Percentiles rank a stretch among this genome's conserved stretches.
Conservation (phyloP, 2,888 invertebrate species). For the Ecdyonurus torrentis region DNA sequence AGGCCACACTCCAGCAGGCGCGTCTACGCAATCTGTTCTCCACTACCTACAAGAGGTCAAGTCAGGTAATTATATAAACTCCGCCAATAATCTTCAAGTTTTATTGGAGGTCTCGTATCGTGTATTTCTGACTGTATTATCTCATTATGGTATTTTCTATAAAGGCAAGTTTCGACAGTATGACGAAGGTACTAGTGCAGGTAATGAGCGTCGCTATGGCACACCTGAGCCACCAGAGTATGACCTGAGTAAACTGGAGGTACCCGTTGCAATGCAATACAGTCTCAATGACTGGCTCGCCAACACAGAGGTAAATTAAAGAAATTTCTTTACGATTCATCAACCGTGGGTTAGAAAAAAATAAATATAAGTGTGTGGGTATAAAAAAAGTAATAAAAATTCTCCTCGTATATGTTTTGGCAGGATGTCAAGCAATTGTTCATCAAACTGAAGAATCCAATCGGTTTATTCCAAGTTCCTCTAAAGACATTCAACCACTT, state of each 20-base stretch:
- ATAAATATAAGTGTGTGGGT: too few relatives aligned
- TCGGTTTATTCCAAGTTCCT: constrained; percentile 39
- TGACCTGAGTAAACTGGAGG: constrained; percentile 37
- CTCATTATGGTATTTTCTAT: constrained; percentile 11
- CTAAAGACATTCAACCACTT: constrained; percentile 50
- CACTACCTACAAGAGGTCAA: constrained; percentile 34
- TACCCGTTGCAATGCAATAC: constrained; percentile 49
- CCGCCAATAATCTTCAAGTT: too few relatives aligned
- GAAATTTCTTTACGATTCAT: too few relatives aligned
- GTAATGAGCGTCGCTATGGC: constrained; percentile 42
- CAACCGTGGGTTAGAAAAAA: not conserved
- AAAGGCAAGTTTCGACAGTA: constrained; percentile 43
- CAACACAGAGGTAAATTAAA: constrained; percentile 34
- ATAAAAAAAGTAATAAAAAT: not conserved
- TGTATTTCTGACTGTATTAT: too few relatives aligned
- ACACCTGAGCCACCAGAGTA: constrained; percentile 41
- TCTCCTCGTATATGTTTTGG: constrained; percentile 12
- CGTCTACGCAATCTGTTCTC: constrained; percentile 31
- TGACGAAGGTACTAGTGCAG: constrained; percentile 43
- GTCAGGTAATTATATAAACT: constrained; percentile 25
- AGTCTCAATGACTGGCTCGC: constrained; percentile 58
- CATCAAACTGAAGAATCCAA: constrained; percentile 31
- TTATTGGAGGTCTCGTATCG: too few relatives aligned
- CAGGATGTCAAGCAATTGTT: constrained; percentile 41
- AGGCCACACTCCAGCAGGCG: constrained; percentile 34